Evolutionary conservation across 2,888 invertebrate species (phyloP).

Genomic region (Caenorhabditis sp.): DNA sequence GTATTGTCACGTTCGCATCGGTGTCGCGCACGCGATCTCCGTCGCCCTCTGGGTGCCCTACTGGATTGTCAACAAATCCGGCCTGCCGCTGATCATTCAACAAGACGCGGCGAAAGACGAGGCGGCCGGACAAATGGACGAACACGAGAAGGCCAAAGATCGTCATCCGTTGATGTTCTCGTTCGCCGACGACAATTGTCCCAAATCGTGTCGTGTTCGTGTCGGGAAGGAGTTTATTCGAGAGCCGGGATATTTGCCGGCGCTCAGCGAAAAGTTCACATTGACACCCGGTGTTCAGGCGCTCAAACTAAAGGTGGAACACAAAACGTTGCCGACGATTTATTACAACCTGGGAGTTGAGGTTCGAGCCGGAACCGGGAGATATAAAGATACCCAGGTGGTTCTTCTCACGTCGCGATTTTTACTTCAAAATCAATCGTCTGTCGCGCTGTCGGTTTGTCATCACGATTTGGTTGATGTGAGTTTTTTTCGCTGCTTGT

Average conservation of each 20-base stretch:
- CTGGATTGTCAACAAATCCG: conserved; percentile 93
- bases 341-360: conserved; percentile 79
- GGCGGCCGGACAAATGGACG: conserved; percentile 76
- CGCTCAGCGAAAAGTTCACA: conserved; percentile 54
- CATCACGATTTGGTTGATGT: conserved; percentile 80
- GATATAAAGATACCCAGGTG: conserved; percentile 88
- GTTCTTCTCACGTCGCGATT: conserved; percentile 91
- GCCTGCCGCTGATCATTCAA: conserved; percentile 88
- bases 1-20: conserved; percentile 53
- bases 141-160: conserved; percentile 92
- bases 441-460: conserved; percentile 82
- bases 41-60: conserved; percentile 84
- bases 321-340: conserved; percentile 48
- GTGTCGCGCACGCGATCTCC: conserved; percentile 73
- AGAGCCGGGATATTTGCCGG: conserved; percentile 51
- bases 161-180: conserved; percentile 91
- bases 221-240: conserved; percentile 45
- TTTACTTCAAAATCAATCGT: conserved; percentile 88
- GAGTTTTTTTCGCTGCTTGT: too few relatives aligned
- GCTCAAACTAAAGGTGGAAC: conserved; percentile 56
- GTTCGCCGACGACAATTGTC: conserved; percentile 87
- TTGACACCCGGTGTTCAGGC: conserved; percentile 64
- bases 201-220: conserved; percentile 70
- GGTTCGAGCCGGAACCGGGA: conserved; percentile 81
- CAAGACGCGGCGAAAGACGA: conserved; percentile 80